phyloP scores from a whole-genome alignment of 2,888 invertebrate genomes.

The Ormyrus pomaceus region DNA sequence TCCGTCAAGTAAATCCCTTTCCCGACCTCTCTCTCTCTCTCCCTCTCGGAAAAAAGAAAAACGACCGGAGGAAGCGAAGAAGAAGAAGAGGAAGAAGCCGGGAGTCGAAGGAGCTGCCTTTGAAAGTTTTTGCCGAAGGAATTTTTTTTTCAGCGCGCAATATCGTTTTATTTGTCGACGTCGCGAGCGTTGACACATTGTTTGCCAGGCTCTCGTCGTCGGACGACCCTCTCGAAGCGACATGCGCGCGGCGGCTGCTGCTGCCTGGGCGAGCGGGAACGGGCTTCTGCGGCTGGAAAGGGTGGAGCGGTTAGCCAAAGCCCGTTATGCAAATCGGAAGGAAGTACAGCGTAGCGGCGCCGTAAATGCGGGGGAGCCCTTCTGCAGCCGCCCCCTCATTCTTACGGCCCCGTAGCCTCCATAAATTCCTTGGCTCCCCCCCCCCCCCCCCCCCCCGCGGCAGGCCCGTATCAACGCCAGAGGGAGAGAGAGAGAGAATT shows the following conservation, averaged over 20 bases:
- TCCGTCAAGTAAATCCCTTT: conserved; percentile 37
- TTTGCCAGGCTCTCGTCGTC: conserved; percentile 53
- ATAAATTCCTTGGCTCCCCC: conserved; percentile 65
- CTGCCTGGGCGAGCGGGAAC: neutral
- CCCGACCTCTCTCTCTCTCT: neutral
- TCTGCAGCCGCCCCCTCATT: conserved; percentile 59
- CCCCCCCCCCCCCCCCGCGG: conserved; percentile 43
- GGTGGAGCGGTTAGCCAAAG: conserved; percentile 54
- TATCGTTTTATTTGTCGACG: conserved; percentile 52
- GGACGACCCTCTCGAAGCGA: conserved; percentile 17
- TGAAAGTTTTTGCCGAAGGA: conserved; percentile 20
- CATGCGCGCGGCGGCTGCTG: conserved; percentile 8
- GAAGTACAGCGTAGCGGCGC: conserved; percentile 63
- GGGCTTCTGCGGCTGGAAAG: conserved; percentile 44
- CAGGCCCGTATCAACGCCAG: conserved; percentile 63
- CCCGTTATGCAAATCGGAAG: conserved; percentile 66
- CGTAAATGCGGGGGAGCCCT: conserved; percentile 60
- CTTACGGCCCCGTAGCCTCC: conserved; percentile 63
- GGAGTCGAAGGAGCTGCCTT: neutral
- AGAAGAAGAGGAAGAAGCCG: neutral
- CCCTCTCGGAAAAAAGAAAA: neutral
- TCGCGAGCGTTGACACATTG: conserved; percentile 53
- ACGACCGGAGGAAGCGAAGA: neutral
- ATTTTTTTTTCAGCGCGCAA: conserved; percentile 12
- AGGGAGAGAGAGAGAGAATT: conserved; percentile 45